Base-by-base conservation (phyloP, 2,888 invertebrate genomes). In the Doris montereyensis region DNA sequence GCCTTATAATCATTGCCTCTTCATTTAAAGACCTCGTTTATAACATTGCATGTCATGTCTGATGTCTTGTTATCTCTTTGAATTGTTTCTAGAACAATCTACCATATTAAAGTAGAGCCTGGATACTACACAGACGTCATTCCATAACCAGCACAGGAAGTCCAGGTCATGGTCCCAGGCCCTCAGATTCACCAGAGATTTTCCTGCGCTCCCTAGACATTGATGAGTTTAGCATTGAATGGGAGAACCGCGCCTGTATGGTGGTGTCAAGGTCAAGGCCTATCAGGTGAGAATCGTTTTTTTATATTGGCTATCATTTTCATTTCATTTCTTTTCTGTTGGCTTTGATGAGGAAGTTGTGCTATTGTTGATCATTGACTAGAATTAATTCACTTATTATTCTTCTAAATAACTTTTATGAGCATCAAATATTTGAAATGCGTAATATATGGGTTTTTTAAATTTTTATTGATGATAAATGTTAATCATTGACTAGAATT, bases 191-290 rank as follows among this genome's bases (percentile, higher is more conserved):
- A 3, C 91, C 91, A 1, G 88, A 89, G 73, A 88, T 91, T 77
- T 91, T 88, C 87, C 84, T 88, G 1, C 85, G 87, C 62, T 86
- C 89, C 21, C 84, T 87, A 57, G 88, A 86, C 34, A 85, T 87
- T 3, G 88, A 89, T 74, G 89, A 90, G 84, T 89, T 91, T 84
- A 86, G 88, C 28, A 87, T 91, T 52, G 90, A 91, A 78, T 91
- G 91, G 91, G 88, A 5, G 91, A 91, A 82, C 91, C 91, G 13
- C 82, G 87, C 60, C 81, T 90, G 30, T 90, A 87, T 82, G 89
- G 88, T 26, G 89, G 89, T 28, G 87, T 90, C 72, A 88, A 86
- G 77, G 86, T 91, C 70, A 85, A 86, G 75, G 91, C 90, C 32
- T 91, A 90, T 80, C 89, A 90, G 87, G 88, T 89, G 73, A 74